These are phyloP conservation scores for Protonibea diacanthus DNA, from an alignment of 2,797 vertebrate species.

Conservation along the genomic window DNA sequence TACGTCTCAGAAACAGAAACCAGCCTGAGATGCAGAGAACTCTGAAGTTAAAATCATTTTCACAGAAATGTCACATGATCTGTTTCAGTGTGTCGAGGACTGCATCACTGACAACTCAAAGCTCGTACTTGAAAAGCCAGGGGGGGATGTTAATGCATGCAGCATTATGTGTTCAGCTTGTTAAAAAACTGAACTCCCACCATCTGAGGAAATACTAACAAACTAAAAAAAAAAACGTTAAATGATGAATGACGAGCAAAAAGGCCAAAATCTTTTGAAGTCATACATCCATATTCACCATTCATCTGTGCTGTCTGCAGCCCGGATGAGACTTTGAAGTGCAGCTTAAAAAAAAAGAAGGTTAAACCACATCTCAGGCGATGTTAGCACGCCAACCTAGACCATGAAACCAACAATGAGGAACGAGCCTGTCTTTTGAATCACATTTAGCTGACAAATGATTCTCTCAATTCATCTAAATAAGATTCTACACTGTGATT, in stretches of 20 bases:
- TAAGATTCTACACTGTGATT: constrained; percentile 20
- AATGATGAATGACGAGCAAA: constrained; percentile 31
- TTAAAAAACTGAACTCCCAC: not conserved
- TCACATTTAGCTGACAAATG: constrained; percentile 32
- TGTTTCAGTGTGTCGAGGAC: not conserved
- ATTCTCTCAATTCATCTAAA: constrained; percentile 31
- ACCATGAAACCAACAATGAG: constrained; percentile 20
- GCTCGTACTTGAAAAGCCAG: constrained; percentile 6
- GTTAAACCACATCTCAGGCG: constrained; percentile 7
- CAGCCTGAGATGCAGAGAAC: not conserved
- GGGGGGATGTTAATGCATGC: constrained; percentile 28
- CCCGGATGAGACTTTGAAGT: constrained; percentile 47
- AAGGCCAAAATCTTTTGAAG: constrained; percentile 37
- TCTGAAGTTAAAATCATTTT: constrained; percentile 28
- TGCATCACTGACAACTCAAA: not conserved
- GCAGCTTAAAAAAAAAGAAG: constrained; percentile 23
- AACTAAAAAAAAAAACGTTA: not conserved
- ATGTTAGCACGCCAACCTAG: not conserved
- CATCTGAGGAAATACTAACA: constrained; percentile 6
- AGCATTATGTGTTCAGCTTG: constrained; percentile 4
- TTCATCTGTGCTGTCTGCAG: constrained; percentile 27
- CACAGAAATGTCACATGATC: constrained; percentile 38
- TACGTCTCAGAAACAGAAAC: not conserved
- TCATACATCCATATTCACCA: constrained; percentile 26
- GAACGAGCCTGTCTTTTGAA: not conserved